A percentile compares a stretch with the other conserved stretches of the same genome.
Evolutionary conservation across 30 jellyfish, hydroid and myxozoan genomes (phyloP).

Genomic region (Pelagia noctiluca): DNA sequence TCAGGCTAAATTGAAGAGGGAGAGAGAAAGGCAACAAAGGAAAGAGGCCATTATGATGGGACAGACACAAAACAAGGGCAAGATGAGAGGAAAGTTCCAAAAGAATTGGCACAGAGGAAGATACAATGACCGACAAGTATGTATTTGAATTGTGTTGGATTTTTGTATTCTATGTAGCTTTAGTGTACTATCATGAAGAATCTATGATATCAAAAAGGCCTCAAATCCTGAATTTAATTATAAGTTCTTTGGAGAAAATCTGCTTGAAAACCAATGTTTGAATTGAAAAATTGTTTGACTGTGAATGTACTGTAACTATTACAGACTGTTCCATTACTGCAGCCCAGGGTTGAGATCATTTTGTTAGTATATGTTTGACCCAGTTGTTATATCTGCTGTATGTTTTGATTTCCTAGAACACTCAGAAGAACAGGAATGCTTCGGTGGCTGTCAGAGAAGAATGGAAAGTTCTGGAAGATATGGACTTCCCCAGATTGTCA

Average conservation of each 20-base stretch:
- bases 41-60: conserved; percentile 99
- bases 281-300: too few species aligned
- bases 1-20: conserved; percentile 96
- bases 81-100: conserved; percentile 75
- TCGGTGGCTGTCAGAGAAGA: conserved; percentile 93
- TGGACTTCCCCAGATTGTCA: conserved; percentile 93
- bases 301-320: too few species aligned
- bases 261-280: too few species aligned
- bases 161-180: too few species aligned
- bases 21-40: conserved; percentile 98
- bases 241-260: too few species aligned
- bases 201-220: too few species aligned
- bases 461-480: conserved; percentile 96
- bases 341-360: too few species aligned
- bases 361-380: not conserved
- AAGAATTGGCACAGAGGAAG: conserved; percentile 85
- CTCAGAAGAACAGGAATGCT: conserved; percentile 90
- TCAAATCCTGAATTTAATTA: too few species aligned
- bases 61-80: conserved; percentile 86
- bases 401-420: conserved; percentile 49
- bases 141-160: too few species aligned
- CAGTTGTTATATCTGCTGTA: not conserved
- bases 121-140: conserved; percentile 95
- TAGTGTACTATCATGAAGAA: too few species aligned
- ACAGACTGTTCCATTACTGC: too few species aligned